A percentile compares a stretch with the other conserved stretches of the same genome.
Conservation (phyloP, 53 echinoderm and acorn worm genomes). For the Luidia sarsii region DNA sequence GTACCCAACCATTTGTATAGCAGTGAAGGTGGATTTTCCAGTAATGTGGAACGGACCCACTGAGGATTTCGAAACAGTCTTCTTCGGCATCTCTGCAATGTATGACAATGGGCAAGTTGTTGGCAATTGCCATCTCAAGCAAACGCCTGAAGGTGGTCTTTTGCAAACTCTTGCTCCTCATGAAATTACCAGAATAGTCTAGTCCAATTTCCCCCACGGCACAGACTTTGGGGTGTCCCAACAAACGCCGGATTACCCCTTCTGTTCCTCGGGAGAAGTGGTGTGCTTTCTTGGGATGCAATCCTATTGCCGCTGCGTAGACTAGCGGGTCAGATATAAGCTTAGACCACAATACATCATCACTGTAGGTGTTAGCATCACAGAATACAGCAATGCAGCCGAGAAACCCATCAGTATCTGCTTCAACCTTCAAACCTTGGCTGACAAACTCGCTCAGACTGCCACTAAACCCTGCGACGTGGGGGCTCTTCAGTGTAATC, state of each 20-base stretch:
- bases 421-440: no score
- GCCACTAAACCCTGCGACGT: no score
- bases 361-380: neutral
- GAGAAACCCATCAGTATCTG: neutral
- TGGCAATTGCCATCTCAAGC: neutral
- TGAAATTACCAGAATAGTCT: neutral
- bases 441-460: no score
- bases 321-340: neutral
- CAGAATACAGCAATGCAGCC: conserved; percentile 7
- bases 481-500: conserved; percentile 5
- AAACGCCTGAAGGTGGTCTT: neutral
- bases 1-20: neutral
- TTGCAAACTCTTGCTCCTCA: no score
- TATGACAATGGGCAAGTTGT: neutral
- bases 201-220: neutral
- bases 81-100: conserved; percentile 31
- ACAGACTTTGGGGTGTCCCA: conserved; percentile 21
- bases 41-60: neutral
- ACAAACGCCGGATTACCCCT: conserved; percentile 13
- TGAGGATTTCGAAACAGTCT: neutral
- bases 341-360: neutral
- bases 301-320: neutral
- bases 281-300: neutral
- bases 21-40: conserved; percentile 37
- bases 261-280: neutral